Conservation (phyloP, 2,797 vertebrate species). For the Megaceryle alcyon region DNA sequence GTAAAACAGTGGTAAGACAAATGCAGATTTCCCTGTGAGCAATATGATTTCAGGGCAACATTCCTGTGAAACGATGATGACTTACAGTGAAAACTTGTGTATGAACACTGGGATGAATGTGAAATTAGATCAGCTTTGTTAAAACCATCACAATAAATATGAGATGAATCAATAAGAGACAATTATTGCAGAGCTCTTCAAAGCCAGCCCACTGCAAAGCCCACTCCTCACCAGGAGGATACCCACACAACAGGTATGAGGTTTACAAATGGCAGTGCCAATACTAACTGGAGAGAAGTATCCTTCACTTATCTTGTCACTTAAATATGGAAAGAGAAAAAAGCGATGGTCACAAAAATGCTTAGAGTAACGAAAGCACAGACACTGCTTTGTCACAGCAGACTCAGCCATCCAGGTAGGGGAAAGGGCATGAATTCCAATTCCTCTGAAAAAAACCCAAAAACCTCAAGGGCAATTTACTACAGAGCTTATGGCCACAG, state of each 20-base stretch:
- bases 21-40: background rate
- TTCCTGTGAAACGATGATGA: background rate
- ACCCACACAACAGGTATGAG: background rate
- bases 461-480: background rate
- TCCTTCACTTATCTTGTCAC: background rate
- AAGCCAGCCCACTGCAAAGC: background rate
- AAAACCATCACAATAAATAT: background rate
- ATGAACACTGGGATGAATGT: background rate
- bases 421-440: rapidly evolving
- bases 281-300: background rate
- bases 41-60: slow-evolving; percentile 21
- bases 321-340: background rate
- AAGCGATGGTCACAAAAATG: background rate
- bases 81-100: background rate
- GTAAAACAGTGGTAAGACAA: background rate
- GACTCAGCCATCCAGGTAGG: background rate
- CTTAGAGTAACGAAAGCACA: background rate
- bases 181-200: background rate
- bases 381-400: background rate
- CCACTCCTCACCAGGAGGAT: background rate
- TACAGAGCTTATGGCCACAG: rapidly evolving
- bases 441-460: background rate
- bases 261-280: background rate
- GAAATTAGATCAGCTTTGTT: background rate
- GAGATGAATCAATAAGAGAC: background rate